Evolutionary conservation across 37 sponge, comb jelly and placozoan genomes (phyloP).

Genomic region (Geodia barretti): DNA sequence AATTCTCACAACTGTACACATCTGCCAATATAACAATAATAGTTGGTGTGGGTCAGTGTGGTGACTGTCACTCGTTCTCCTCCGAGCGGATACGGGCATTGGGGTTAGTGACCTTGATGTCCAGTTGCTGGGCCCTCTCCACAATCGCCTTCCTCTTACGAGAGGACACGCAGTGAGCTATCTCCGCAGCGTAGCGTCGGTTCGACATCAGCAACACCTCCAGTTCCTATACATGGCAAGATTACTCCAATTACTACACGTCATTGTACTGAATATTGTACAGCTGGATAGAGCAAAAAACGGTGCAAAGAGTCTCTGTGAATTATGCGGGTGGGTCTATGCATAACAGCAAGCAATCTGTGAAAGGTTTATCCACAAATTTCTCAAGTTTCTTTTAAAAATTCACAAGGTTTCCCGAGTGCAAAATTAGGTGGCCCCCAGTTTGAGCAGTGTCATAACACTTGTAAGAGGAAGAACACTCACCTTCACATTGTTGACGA

Average conservation of each 20-base stretch:
- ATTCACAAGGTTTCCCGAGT: too few relatives aligned
- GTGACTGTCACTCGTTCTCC: slow-evolving; percentile 83
- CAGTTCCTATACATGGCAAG: slow-evolving; percentile 68
- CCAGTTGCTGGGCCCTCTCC: slow-evolving; percentile 90
- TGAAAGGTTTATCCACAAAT: too few relatives aligned
- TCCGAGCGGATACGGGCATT: slow-evolving; percentile 86
- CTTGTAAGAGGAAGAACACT: not conserved
- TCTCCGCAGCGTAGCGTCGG: slow-evolving; percentile 90
- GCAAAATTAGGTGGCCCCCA: not conserved
- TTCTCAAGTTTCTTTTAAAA: too few relatives aligned
- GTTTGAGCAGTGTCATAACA: not conserved
- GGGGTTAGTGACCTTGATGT: slow-evolving; percentile 87
- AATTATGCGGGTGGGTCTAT: not conserved
- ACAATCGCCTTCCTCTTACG: slow-evolving; percentile 92
- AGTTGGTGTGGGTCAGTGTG: too few relatives aligned
- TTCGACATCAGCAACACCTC: slow-evolving; percentile 98
- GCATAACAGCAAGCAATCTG: not conserved
- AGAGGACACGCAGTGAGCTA: slow-evolving; percentile 92
- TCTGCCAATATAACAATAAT: too few relatives aligned
- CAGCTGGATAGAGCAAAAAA: not conserved
- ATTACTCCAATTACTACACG: too few relatives aligned
- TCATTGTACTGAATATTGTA: not conserved
- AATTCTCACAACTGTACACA: too few relatives aligned
- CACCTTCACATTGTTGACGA: slow-evolving; percentile 93
- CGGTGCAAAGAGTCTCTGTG: not conserved